phyloP scores from a whole-genome alignment of 2,113 vertebrate species.

The Hippopotamus amphibius region DNA sequence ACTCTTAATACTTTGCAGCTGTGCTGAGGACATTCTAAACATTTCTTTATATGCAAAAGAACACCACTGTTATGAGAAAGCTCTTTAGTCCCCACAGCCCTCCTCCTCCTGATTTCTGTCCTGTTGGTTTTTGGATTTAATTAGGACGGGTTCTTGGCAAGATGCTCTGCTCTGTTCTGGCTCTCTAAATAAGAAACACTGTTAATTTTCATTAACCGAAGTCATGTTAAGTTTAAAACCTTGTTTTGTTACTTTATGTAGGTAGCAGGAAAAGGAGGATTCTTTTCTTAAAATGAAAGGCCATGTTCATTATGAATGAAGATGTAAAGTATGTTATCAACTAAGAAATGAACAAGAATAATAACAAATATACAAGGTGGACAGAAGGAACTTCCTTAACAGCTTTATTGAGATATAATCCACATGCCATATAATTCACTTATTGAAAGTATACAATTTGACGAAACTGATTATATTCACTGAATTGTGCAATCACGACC shows the following conservation, averaged over 20 bases:
- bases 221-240: slow-evolving; percentile 56
- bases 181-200: slow-evolving; percentile 46
- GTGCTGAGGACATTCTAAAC: slow-evolving; percentile 27
- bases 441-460: not conserved
- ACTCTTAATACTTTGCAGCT: slow-evolving; percentile 60
- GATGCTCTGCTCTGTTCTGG: not conserved
- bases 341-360: not conserved
- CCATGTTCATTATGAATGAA: not conserved
- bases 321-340: not conserved
- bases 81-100: not conserved
- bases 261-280: slow-evolving; percentile 20
- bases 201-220: slow-evolving; percentile 64
- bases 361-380: not conserved
- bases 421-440: not conserved
- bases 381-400: not conserved
- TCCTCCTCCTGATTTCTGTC: not conserved
- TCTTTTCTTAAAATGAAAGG: slow-evolving; percentile 31
- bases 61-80: not conserved
- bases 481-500: not conserved
- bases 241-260: slow-evolving; percentile 29
- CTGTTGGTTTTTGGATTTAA: slow-evolving; percentile 53
- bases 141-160: slow-evolving; percentile 50
- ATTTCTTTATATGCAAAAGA: not conserved
- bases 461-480: not conserved
- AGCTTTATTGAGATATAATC: not conserved